A percentile compares a stretch with the other conserved stretches of the same genome.
Evolutionary conservation across 1,140 invertebrate genomes (phyloP).

Genomic region (Maconellicoccus hirsutus): DNA sequence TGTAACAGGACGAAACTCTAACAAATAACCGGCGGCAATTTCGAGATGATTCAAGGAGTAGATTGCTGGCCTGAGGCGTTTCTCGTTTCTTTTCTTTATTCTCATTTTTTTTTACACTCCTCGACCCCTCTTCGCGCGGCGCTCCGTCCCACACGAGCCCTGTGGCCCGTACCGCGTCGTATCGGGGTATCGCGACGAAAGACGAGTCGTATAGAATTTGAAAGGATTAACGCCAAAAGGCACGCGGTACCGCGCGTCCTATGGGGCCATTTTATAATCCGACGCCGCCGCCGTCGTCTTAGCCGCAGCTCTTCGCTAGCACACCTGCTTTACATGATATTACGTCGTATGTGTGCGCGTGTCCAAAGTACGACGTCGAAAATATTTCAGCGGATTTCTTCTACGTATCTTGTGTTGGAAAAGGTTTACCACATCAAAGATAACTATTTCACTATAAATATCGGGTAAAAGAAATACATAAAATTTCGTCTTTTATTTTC

Average conservation of each 20-base stretch:
- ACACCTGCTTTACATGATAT: background rate
- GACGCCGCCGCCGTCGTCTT: background rate
- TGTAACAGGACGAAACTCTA: background rate
- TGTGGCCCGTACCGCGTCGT: background rate
- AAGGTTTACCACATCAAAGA: too few relatives aligned
- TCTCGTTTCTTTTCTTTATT: conserved; percentile 22
- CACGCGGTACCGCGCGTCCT: conserved; percentile 5
- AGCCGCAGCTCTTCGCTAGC: background rate
- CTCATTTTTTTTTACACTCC: conserved; percentile 7
- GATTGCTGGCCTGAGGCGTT: conserved; percentile 13
- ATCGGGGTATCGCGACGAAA: background rate
- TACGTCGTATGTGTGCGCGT: too few relatives aligned
- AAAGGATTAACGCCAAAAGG: background rate
- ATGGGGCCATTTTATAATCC: background rate
- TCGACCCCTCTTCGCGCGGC: background rate
- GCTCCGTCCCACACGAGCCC: too few relatives aligned
- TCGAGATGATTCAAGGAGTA: conserved; percentile 7
- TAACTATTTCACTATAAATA: too few relatives aligned
- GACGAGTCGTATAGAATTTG: conserved; percentile 2
- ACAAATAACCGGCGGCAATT: conserved; percentile 7
- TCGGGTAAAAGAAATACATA: too few relatives aligned
- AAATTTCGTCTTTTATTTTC: too few relatives aligned
- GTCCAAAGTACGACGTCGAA: too few relatives aligned
- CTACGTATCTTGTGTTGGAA: too few relatives aligned
- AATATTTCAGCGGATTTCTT: too few relatives aligned